These are phyloP conservation scores for Drosophila repleta DNA, from an alignment of 1,140 invertebrate genomes.

Conservation along the genomic window DNA sequence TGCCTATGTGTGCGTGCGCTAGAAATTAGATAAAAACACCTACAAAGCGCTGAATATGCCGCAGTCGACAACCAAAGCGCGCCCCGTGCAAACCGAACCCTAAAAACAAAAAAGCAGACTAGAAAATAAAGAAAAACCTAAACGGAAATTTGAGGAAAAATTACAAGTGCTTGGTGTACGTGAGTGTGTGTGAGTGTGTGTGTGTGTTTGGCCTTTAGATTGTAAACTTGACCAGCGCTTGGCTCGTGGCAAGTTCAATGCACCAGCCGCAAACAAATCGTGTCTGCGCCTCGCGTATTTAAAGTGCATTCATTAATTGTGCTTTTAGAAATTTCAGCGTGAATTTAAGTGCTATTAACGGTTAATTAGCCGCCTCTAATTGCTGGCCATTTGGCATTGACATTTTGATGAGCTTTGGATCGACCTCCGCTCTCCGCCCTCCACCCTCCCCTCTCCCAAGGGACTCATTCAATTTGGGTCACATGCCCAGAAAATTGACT, in stretches of 20 bases:
- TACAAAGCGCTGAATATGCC: slow-evolving; percentile 77
- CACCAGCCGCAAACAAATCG: slow-evolving; percentile 27
- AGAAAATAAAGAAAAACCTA: slow-evolving; percentile 1
- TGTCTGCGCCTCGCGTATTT: slow-evolving; percentile 8
- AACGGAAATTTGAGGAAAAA: slow-evolving; percentile 35
- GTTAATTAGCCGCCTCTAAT: slow-evolving; percentile 17
- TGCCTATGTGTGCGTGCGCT: slow-evolving; percentile 58
- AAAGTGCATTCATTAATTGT: slow-evolving; percentile 34
- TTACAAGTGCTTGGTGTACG: slow-evolving; percentile 19
- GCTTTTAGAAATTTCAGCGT: background rate
- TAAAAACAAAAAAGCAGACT: slow-evolving; percentile 31
- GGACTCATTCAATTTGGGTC: slow-evolving; percentile 65
- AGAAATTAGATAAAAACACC: slow-evolving; percentile 84
- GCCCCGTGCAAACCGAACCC: slow-evolving; percentile 59
- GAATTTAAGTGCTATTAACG: slow-evolving; percentile 1
- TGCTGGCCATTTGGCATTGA: slow-evolving; percentile 48
- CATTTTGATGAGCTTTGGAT: slow-evolving; percentile 29
- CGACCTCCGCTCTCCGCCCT: background rate
- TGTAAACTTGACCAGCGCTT: slow-evolving; percentile 32
- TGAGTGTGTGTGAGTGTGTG: background rate
- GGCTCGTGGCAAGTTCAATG: slow-evolving; percentile 64
- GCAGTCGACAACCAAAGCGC: slow-evolving; percentile 77
- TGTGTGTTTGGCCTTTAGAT: slow-evolving; percentile 12
- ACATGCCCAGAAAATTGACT: slow-evolving; percentile 26
- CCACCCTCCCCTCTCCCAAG: background rate